These are phyloP conservation scores for Liodrosophila aerea DNA, from an alignment of 2,888 invertebrate genomes.

Conservation along the genomic window DNA sequence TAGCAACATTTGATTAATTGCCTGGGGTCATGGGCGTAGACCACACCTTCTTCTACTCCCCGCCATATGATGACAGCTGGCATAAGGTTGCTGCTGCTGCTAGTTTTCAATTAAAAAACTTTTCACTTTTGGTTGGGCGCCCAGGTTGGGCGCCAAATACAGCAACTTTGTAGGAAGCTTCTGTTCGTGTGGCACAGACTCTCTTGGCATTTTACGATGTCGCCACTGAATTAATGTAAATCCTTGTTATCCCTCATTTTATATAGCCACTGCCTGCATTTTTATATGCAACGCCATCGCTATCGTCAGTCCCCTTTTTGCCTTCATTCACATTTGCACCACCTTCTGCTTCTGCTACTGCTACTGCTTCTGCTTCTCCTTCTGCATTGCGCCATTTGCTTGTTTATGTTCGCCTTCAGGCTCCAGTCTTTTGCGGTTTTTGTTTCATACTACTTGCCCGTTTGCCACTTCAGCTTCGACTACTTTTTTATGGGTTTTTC, in stretches of 20 bases:
- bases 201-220: conserved; percentile 46
- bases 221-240: conserved; percentile 64
- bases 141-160: conserved; percentile 14
- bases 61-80: conserved; percentile 39
- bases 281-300: conserved; percentile 39
- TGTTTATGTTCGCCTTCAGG: conserved; percentile 38
- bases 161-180: conserved; percentile 32
- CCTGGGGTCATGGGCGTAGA: conserved; percentile 8
- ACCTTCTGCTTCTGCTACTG: not conserved
- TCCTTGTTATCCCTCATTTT: conserved; percentile 69
- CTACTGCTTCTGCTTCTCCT: not conserved
- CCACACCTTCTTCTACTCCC: conserved; percentile 1
- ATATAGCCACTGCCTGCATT: conserved; percentile 50
- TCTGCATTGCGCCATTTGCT: conserved; percentile 57
- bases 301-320: not conserved
- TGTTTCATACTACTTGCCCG: conserved; percentile 6
- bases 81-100: conserved; percentile 8
- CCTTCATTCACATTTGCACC: not conserved
- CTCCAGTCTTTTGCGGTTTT: conserved; percentile 26
- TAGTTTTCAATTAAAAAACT: conserved; percentile 60
- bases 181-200: too few relatives aligned
- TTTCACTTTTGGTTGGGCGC: conserved; percentile 40
- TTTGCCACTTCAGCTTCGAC: conserved; percentile 5
- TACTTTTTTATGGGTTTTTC: not conserved
- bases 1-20: conserved; percentile 64